A percentile compares a stretch with the other conserved stretches of the same genome.
Evolutionary conservation across 2,888 invertebrate species (phyloP).

Genomic region (Linnaemya tessellans): DNA sequence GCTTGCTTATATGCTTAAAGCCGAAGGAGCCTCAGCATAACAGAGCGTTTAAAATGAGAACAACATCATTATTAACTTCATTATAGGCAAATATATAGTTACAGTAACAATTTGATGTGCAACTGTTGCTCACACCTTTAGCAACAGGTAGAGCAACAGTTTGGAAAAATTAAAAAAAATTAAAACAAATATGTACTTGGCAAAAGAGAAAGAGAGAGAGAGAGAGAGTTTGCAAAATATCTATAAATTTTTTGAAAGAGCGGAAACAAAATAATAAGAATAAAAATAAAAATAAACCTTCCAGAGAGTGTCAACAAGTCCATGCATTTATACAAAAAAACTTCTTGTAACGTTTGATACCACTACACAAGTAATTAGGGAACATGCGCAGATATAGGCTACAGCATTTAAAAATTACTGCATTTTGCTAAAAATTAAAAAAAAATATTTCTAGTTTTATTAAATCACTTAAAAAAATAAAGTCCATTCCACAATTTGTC

Average conservation of each 20-base stretch:
- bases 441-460: no score
- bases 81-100: not conserved
- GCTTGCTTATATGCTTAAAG: slow-evolving; percentile 9
- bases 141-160: slow-evolving; percentile 79
- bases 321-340: slow-evolving; percentile 39
- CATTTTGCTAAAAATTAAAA: not conserved
- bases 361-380: not conserved
- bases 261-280: not conserved
- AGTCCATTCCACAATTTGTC: no score
- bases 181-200: not conserved
- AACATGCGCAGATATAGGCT: slow-evolving; percentile 44
- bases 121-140: slow-evolving; percentile 80
- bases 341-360: slow-evolving; percentile 40
- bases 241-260: no score
- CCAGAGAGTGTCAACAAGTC: not conserved
- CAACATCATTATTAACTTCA: slow-evolving; percentile 37
- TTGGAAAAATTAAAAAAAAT: slow-evolving; percentile 8
- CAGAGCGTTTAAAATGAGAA: not conserved
- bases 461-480: no score
- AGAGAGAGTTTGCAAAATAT: no score
- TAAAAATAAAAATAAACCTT: no score
- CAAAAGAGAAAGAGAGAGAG: not conserved
- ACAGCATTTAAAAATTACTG: not conserved
- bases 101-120: slow-evolving; percentile 65
- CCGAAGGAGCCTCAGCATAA: not conserved